phyloP scores from a whole-genome alignment of 2,113 vertebrate genomes.

The Sphaerodactylus townsendi region DNA sequence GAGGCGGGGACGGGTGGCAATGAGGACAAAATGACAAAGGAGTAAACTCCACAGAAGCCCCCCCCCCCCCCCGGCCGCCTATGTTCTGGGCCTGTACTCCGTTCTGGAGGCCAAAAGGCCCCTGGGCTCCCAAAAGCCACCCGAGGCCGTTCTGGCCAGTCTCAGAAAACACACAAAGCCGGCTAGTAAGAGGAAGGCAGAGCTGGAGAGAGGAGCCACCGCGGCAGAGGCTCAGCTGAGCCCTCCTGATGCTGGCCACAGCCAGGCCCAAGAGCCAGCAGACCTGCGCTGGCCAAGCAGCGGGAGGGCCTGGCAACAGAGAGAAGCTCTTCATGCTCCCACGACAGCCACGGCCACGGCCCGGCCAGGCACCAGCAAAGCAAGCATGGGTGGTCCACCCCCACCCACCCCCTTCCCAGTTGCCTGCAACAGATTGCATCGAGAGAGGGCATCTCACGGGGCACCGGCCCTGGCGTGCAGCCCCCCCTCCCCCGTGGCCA shows the following conservation, averaged over 20 bases:
- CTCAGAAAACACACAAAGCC: background rate
- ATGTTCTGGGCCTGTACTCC: background rate
- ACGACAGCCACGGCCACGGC: background rate
- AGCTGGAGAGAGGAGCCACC: background rate
- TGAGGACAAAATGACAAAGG: slow-evolving; percentile 39
- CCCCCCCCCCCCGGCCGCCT: background rate
- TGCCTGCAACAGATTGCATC: background rate
- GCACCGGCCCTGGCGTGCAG: background rate
- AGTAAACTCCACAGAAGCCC: slow-evolving; percentile 22
- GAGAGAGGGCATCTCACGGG: background rate
- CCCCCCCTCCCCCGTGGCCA: background rate
- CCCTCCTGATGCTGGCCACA: background rate
- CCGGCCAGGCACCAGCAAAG: background rate
- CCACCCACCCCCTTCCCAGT: background rate
- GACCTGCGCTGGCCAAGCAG: too few species aligned
- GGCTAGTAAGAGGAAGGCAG: background rate
- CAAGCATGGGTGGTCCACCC: background rate
- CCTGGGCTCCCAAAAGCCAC: background rate
- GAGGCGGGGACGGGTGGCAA: background rate
- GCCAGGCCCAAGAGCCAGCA: background rate
- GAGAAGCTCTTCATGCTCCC: background rate
- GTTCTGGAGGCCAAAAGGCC: background rate
- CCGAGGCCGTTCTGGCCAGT: background rate
- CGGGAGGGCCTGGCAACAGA: background rate
- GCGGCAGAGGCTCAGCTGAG: background rate